These are phyloP conservation scores for Drosophila kanapiae DNA, from an alignment of 1,140 invertebrate species.

Conservation along the genomic window DNA sequence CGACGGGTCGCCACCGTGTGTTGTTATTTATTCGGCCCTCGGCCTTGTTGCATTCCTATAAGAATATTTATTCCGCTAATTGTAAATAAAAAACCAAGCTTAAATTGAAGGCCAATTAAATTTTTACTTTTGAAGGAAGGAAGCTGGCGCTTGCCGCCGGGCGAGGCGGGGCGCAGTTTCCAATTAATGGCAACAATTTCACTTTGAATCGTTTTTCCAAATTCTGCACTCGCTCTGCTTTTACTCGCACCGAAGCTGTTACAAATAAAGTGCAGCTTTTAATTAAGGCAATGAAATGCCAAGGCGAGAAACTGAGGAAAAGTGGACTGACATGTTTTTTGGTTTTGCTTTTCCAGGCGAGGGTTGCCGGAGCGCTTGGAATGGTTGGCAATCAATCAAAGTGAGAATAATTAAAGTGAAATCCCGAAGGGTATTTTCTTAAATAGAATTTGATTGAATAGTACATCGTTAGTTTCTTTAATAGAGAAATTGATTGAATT, in stretches of 20 bases:
- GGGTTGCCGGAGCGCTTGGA: constrained; percentile 25
- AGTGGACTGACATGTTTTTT: constrained; percentile 72
- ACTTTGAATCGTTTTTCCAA: constrained; percentile 65
- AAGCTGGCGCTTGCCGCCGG: constrained; percentile 3
- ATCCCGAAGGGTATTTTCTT: not conserved
- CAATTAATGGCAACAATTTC: constrained; percentile 76
- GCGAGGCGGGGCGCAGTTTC: constrained; percentile 16
- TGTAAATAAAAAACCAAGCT: constrained; percentile 74
- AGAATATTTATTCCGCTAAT: constrained; percentile 75
- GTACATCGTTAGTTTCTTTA: too few relatives aligned
- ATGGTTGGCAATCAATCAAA: constrained; percentile 22
- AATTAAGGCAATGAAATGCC: constrained; percentile 80
- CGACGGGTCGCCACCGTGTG: constrained; percentile 1
- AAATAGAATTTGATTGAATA: not conserved
- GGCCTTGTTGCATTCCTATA: constrained; percentile 73
- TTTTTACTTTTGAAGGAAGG: not conserved
- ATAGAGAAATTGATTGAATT: not conserved
- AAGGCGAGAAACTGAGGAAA: constrained; percentile 77
- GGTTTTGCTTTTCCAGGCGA: constrained; percentile 57
- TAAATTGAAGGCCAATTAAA: constrained; percentile 44
- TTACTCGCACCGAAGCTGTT: constrained; percentile 58
- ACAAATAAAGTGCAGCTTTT: constrained; percentile 78
- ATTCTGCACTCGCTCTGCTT: constrained; percentile 62
- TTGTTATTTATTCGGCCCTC: constrained; percentile 65
- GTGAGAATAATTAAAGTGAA: not conserved